A percentile compares a stretch with the other conserved stretches of the same genome.
phyloP scores from a whole-genome alignment of 1,140 invertebrate species.

The Agrypnia vestita region DNA sequence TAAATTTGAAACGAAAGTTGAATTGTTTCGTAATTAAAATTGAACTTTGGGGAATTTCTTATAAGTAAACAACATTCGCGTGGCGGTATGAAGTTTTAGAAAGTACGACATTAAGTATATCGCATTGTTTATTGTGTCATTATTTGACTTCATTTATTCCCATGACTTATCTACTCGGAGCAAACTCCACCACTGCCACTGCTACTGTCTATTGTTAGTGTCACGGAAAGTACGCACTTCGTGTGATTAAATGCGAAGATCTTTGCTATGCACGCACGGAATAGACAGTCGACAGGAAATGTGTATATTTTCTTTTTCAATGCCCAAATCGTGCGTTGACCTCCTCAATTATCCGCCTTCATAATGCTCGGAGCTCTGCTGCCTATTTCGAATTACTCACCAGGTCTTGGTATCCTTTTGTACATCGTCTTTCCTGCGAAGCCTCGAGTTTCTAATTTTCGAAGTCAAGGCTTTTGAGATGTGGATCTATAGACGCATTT shows the following conservation, averaged over 20 bases:
- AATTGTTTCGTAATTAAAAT: constrained; percentile 18
- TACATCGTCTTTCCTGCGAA: not conserved
- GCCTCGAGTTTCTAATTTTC: not conserved
- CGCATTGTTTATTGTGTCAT: constrained; percentile 41
- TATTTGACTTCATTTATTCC: constrained; percentile 11
- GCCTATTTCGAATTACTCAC: too few relatives aligned
- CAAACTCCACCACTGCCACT: not conserved
- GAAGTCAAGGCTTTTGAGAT: too few relatives aligned
- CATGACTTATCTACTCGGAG: constrained; percentile 22
- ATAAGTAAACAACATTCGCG: not conserved
- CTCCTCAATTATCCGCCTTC: too few relatives aligned
- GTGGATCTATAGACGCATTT: too few relatives aligned
- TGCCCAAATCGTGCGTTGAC: too few relatives aligned
- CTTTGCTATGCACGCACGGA: too few relatives aligned
- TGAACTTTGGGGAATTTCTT: constrained; percentile 29
- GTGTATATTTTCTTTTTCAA: too few relatives aligned
- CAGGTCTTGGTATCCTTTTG: too few relatives aligned
- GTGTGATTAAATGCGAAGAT: too few relatives aligned
- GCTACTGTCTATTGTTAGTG: constrained; percentile 1
- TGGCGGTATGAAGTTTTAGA: constrained; percentile 16
- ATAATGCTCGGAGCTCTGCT: too few relatives aligned
- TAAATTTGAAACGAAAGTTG: constrained; percentile 28
- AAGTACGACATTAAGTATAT: constrained; percentile 21
- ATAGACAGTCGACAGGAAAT: too few relatives aligned
- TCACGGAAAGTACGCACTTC: not conserved